Evolutionary conservation across 2,888 invertebrate genomes (phyloP), one percentile per base, ranked within the genome.

Genomic region (Pterobdella sp.): DNA sequence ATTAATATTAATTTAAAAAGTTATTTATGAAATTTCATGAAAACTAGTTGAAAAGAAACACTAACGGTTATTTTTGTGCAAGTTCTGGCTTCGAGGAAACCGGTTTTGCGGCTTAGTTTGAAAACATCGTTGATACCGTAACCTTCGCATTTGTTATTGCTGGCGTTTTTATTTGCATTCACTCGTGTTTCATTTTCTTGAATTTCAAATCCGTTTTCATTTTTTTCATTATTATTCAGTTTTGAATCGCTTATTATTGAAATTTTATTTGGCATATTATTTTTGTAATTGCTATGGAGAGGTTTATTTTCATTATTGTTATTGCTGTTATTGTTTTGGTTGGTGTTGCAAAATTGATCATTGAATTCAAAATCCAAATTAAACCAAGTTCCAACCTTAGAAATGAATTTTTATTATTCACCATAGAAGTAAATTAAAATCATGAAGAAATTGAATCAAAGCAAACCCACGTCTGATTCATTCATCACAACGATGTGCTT

Each of bases 191-290:
- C 42, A 42, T 7, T 42, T 42, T 7, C 18, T 42, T 7, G 10
- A 14, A 18, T 42, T 42, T 7, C 42, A 42, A 18, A 14, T 42
- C 42, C 7, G 42, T 63, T 63, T 10, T 26, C n/a, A 26, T n/a
- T 63, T 7, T 63, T 63, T 7, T 63, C n/a, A 63, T 29, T 29
- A 10, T 63, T 63, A 63, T 63, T 29, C 52, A 63, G 31, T 63
- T 63, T 63, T 63, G 63, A n/a, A 14, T 14, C 7, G 4, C 7
- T n/a, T 26, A 63, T 63, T 63, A 10, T 42, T 42, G 42, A 7
- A 14, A 18, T 42, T 42, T 7, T 42, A 14, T 7, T 42, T 42
- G 42, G 42, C n/a, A n/a, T n/a, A n/a, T n/a, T n/a, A n/a, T n/a
- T n/a, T n/a, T n/a, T 42, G 42, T 42, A 42, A 18, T 7, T 42